Base-by-base conservation (phyloP, 1,140 invertebrate species). In the Panagrolaimus sp. region DNA sequence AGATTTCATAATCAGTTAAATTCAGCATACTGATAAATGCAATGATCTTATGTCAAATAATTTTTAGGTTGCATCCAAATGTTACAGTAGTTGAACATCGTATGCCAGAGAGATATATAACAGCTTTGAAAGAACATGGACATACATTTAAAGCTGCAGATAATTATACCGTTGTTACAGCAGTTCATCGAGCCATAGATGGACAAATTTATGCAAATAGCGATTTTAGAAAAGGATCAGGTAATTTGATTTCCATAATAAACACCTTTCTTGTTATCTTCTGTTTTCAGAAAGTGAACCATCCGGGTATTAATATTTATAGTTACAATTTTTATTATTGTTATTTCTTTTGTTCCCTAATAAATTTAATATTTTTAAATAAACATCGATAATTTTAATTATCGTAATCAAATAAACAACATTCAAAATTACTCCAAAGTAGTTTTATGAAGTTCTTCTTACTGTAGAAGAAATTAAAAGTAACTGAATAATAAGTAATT, bases 1-100 rank as follows among this genome's bases (percentile, higher is more conserved):
- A 87, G 94, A 68, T 86, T 97, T 68, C 93, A 98, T 83, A 91
- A 98, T 85, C 94, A 98, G 81, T 84, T n/a, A 97, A 0, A 86
- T 38, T 38, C 31, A 38, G n/a, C n/a, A 38, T 38, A n/a, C n/a
- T n/a, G n/a, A n/a, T n/a, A n/a, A n/a, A n/a, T n/a, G n/a, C n/a
- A n/a, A n/a, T n/a, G n/a, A n/a, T n/a, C n/a, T n/a, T n/a, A n/a
- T n/a, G n/a, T n/a, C n/a, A n/a, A n/a, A 7, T 38, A 38, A 4
- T 7, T 38, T 38, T 38, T 38, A 38, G 31, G 7, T 38, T 38
- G 7, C 31, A 88, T 72, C 96, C 96, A 0, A 91, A 93, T 87
- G 72, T 87, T 42, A 78, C 93, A 0, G 77, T 86, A 61, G 92
- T 92, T 81, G 93, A 98, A 85, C 87, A 87, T 70, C 90, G 88